These are phyloP conservation scores for Nephrotoma guestfalica DNA, from an alignment of 2,888 invertebrate species.

Conservation along the genomic window DNA sequence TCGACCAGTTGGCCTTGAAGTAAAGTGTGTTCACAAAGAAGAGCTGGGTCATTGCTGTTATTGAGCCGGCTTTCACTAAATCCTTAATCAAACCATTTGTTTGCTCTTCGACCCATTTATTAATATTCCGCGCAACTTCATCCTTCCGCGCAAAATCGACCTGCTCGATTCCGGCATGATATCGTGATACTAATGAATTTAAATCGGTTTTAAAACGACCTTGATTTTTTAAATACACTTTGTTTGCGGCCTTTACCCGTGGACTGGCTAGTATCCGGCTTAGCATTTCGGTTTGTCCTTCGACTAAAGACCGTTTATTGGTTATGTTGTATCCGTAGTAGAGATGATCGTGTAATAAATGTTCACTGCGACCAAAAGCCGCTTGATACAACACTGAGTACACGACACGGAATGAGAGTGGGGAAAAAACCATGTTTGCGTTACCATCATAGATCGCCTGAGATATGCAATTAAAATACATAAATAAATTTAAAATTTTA, in stretches of 20 bases:
- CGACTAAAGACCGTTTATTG: background rate
- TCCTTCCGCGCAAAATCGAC: background rate
- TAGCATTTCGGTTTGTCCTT: background rate
- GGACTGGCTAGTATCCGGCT: background rate
- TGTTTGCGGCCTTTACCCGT: background rate
- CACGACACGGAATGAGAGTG: background rate
- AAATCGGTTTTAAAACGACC: background rate
- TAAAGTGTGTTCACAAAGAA: background rate
- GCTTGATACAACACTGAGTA: background rate
- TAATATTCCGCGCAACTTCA: background rate
- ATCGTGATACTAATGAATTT: background rate
- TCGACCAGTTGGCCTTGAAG: background rate
- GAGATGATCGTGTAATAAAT: background rate
- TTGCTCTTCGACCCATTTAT: background rate
- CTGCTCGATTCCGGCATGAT: background rate
- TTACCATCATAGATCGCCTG: background rate
- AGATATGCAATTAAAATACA: background rate
- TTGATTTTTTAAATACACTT: background rate
- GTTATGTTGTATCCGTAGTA: background rate
- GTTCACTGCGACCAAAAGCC: background rate
- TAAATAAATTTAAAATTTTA: background rate
- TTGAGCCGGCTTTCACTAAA: background rate
- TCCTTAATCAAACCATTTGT: background rate
- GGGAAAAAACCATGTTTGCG: background rate
- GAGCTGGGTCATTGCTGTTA: background rate